Conservation (phyloP, 2,797 vertebrate genomes). For the Hirundo rustica region DNA sequence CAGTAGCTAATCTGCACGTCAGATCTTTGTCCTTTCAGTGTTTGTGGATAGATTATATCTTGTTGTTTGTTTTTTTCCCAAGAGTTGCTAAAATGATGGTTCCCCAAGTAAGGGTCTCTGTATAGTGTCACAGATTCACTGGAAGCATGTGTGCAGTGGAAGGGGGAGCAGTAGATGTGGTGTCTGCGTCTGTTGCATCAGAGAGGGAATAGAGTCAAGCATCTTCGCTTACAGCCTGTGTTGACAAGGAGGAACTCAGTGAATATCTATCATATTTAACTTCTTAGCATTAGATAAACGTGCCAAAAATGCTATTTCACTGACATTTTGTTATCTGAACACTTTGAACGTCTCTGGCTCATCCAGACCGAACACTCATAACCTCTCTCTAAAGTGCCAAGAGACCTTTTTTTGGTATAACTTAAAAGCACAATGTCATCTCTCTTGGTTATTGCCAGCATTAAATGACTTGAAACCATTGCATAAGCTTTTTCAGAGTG, state of each 20-base stretch:
- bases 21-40: neutral
- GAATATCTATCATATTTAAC: neutral
- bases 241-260: neutral
- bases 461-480: neutral
- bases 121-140: neutral
- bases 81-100: neutral
- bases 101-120: neutral
- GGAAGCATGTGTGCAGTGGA: neutral
- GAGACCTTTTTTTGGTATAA: neutral
- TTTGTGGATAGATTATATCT: neutral
- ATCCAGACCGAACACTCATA: neutral
- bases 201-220: neutral
- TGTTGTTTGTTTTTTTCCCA: neutral
- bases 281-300: neutral
- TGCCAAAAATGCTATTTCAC: neutral
- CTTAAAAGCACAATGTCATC: neutral
- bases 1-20: neutral
- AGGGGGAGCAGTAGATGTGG: neutral
- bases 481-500: neutral
- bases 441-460: neutral
- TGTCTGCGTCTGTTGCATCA: neutral
- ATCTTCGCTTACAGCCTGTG: neutral
- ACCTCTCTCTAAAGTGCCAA: neutral
- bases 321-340: neutral
- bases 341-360: neutral